Conservation (phyloP, 2,888 invertebrate species). For the Hirtodrosophila confusa region DNA sequence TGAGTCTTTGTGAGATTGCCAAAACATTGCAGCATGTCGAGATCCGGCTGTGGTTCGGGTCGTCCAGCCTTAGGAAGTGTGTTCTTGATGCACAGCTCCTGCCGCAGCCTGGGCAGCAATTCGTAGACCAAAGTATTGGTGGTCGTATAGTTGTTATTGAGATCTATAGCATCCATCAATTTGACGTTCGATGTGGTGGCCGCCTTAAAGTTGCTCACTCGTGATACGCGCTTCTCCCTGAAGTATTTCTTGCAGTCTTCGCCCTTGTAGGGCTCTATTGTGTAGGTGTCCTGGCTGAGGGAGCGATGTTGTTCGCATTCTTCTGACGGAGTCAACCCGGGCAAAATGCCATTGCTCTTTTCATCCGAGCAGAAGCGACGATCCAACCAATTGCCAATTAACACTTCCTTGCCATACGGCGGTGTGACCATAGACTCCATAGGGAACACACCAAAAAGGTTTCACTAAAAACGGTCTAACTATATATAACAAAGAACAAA, state of each 20-base stretch:
- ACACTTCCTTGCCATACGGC: constrained; percentile 42
- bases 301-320: constrained; percentile 49
- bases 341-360: constrained; percentile 53
- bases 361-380: constrained; percentile 47
- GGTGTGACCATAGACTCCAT: constrained; percentile 30
- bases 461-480: neutral
- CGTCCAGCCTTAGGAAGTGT: fast-evolving
- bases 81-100: neutral
- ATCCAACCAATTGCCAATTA: constrained; percentile 63
- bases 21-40: constrained; percentile 46
- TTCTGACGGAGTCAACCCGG: constrained; percentile 26
- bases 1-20: constrained; percentile 51
- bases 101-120: constrained; percentile 32
- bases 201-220: constrained; percentile 32
- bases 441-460: neutral
- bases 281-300: constrained; percentile 46
- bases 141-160: constrained; percentile 51
- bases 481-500: neutral
- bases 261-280: neutral
- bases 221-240: constrained; percentile 26
- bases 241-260: constrained; percentile 3
- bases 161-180: constrained; percentile 6
- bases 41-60: neutral
- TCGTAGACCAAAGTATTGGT: constrained; percentile 52
- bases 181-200: constrained; percentile 26